Evolutionary conservation across 1,140 invertebrate genomes (phyloP).

Genomic region (Musca vetustissima): DNA sequence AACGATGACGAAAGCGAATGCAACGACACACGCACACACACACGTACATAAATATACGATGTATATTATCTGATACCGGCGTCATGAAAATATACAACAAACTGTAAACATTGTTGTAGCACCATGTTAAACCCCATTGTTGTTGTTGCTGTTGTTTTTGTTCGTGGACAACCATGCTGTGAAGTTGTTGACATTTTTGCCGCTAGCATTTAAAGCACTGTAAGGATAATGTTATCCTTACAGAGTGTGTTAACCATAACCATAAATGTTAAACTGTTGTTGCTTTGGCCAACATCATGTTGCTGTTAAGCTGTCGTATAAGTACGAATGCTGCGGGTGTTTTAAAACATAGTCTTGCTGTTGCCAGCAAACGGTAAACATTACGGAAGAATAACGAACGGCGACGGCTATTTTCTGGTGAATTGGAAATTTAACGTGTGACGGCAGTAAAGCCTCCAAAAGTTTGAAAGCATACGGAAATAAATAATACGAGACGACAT

Average conservation of each 20-base stretch:
- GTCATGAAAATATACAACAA: background rate
- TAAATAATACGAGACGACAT: no score
- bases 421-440: no score
- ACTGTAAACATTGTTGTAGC: conserved; percentile 5
- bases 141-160: background rate
- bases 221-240: background rate
- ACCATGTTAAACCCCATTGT: background rate
- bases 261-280: no score
- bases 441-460: no score
- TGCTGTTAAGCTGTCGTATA: background rate
- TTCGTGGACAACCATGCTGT: no score
- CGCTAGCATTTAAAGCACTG: background rate
- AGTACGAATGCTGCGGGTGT: background rate
- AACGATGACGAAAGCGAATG: conserved; percentile 19
- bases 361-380: conserved; percentile 11
- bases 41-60: no score
- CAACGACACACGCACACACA: no score
- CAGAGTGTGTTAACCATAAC: background rate
- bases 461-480: no score
- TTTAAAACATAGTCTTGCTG: conserved; percentile 14
- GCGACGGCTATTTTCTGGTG: no score
- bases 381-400: background rate
- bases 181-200: background rate
- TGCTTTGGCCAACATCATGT: no score
- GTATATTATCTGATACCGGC: background rate